A percentile compares a stretch with the other conserved stretches of the same genome.
These are phyloP conservation scores for Rhyzopertha dominica DNA, from an alignment of 1,140 invertebrate genomes.

Conservation along the genomic window DNA sequence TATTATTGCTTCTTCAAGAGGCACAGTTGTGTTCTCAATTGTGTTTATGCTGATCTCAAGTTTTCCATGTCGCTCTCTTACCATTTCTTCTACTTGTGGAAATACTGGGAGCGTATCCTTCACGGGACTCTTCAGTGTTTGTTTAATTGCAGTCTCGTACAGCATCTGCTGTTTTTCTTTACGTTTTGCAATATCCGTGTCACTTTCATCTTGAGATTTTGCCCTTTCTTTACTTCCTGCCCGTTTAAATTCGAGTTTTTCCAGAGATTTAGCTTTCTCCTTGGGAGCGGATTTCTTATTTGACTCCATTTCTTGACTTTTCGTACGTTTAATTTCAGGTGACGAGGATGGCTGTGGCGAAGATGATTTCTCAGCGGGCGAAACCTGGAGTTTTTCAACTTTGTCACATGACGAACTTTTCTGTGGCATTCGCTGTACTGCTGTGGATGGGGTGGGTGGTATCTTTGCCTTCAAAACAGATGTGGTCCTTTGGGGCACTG, in stretches of 20 bases:
- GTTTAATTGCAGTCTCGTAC: slow-evolving; percentile 64
- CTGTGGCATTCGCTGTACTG: slow-evolving; percentile 7
- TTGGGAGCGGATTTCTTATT: slow-evolving; percentile 51
- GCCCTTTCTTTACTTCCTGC: slow-evolving; percentile 59
- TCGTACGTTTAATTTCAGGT: slow-evolving; percentile 55
- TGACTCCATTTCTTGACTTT: slow-evolving; percentile 58
- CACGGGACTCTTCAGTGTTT: slow-evolving; percentile 62
- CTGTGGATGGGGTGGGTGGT: slow-evolving; percentile 3
- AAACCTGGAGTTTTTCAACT: too few species aligned
- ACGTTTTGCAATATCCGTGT: slow-evolving; percentile 61
- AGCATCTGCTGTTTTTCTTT: slow-evolving; percentile 65
- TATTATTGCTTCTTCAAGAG: slow-evolving; percentile 48
- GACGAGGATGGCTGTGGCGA: slow-evolving; percentile 49
- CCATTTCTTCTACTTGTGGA: slow-evolving; percentile 60
- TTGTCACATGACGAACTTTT: slow-evolving; percentile 15
- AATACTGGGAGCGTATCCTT: slow-evolving; percentile 62
- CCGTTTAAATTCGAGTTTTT: slow-evolving; percentile 57
- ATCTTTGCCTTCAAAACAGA: too few species aligned
- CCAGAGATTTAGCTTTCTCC: slow-evolving; percentile 61
- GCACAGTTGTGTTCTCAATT: slow-evolving; percentile 38
- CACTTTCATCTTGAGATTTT: slow-evolving; percentile 63
- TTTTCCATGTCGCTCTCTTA: slow-evolving; percentile 42
- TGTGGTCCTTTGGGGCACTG: slow-evolving; percentile 17
- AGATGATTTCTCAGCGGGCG: too few species aligned
- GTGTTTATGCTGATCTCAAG: slow-evolving; percentile 45